Conservation (phyloP, 2,113 vertebrate genomes). For the Equus quagga region DNA sequence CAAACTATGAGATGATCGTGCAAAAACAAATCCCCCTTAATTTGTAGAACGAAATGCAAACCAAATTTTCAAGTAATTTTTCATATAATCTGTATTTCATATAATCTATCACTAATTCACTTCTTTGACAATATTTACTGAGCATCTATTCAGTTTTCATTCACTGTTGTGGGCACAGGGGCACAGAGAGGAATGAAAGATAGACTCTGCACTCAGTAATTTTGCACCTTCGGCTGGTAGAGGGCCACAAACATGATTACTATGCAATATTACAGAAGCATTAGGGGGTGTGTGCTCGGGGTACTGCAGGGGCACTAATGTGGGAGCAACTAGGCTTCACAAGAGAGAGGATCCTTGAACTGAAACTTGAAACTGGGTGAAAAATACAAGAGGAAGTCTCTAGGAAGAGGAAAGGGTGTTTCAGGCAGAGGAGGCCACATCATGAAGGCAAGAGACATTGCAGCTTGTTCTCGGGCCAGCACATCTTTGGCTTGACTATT, state of each 20-base stretch:
- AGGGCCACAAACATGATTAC: rapidly evolving
- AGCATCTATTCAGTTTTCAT: background rate
- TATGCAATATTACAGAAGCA: background rate
- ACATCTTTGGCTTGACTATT: background rate
- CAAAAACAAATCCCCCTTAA: background rate
- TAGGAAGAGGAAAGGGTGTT: background rate
- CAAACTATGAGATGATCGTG: background rate
- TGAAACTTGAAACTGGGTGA: background rate
- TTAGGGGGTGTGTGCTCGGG: background rate
- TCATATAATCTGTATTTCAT: background rate
- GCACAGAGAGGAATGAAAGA: background rate
- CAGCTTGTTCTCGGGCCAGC: background rate
- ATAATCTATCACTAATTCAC: background rate
- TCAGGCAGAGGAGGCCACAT: background rate
- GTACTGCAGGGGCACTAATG: background rate
- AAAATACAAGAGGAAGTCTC: background rate
- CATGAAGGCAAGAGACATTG: background rate
- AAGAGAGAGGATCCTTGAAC: no score
- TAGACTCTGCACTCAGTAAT: background rate
- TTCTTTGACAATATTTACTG: background rate
- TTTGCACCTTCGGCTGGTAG: background rate
- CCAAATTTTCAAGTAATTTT: slow-evolving; percentile 3
- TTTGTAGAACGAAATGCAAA: slow-evolving; percentile 48
- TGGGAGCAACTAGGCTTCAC: background rate
- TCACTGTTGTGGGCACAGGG: background rate